Percentiles rank a stretch among this genome's conserved stretches.
Evolutionary conservation across 2,888 invertebrate genomes (phyloP).

Genomic region (Agriopis leucophaearia): DNA sequence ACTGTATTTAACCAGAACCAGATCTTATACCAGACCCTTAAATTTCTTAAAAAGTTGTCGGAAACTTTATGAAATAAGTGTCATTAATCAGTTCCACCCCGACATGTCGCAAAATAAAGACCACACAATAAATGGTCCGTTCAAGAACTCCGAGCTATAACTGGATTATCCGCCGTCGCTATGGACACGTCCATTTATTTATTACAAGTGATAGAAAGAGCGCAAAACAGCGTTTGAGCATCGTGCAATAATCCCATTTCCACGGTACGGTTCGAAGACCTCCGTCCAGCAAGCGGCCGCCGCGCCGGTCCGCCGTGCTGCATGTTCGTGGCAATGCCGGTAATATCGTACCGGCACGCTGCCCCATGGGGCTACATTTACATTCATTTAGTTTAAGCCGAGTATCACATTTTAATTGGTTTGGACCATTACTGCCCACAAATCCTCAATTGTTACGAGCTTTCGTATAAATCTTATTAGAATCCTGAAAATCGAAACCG

Average conservation of each 20-base stretch:
- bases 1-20: too few relatives aligned
- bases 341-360: neutral
- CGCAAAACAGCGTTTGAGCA: constrained; percentile 73
- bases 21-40: too few relatives aligned
- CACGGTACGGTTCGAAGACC: constrained; percentile 80
- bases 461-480: constrained; percentile 15
- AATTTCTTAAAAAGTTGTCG: too few relatives aligned
- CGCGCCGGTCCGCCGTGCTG: constrained; percentile 35
- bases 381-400: constrained; percentile 77
- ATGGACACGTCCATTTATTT: constrained; percentile 41
- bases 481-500: constrained; percentile 12
- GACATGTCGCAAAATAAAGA: constrained; percentile 1
- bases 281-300: constrained; percentile 47
- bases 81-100: neutral
- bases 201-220: constrained; percentile 61
- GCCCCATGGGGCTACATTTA: constrained; percentile 55
- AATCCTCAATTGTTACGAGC: neutral
- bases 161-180: constrained; percentile 25
- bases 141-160: constrained; percentile 9
- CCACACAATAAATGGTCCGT: constrained; percentile 8
- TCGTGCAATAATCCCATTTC: constrained; percentile 81
- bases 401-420: neutral
- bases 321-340: constrained; percentile 47
- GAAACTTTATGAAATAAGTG: neutral
- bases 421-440: neutral